Evolutionary conservation across 1,140 invertebrate species (phyloP), one percentile per base, ranked within the genome.

Genomic region (Drosophila sp.): DNA sequence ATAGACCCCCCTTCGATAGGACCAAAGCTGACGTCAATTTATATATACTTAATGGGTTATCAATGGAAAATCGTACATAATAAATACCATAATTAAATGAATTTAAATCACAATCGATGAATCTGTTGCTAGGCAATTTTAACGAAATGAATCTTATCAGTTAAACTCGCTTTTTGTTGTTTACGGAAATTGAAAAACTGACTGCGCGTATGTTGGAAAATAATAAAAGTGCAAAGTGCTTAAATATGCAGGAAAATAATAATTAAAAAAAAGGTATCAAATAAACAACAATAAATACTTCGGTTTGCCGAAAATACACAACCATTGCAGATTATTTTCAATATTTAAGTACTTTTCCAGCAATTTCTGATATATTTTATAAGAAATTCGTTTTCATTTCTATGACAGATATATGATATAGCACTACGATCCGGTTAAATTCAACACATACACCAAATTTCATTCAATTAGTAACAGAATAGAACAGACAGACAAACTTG

Each of bases 21-120:
- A 29, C 9, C 18, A 34, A 13, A 43, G 46, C 51, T 86, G 81
- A 81, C 81, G 82, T 87, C 81, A 73, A 48, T 13, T 29, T 13
- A 21, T 32, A 34, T 27, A 46, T 40, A 25, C 29, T 27, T 27
- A 72, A 78, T 62, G 64, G 75, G 73, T 89, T 89, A 82, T 86
- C 82, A 69, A 73, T 73, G 13, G 13, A 41, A 41, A 64, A 29
- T 5, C 27, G 27, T 4, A 29, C 27, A 29, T 29, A 29, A 32
- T 11, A 43, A 43, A 46, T 64, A 53, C 13, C 16, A 16, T 8
- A 45, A 32, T 50, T 50, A 80, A 79, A 72, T 61, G 59, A 66
- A 82, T 83, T 38, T 40, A 64, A 57, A 50, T 50, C 27, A 32
- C 27, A 43, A 53, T 34, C 59, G 6, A 41, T 41, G 61, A 9